Evolutionary conservation across 2,797 vertebrate genomes (phyloP).

Genomic region (Columba guinea): DNA sequence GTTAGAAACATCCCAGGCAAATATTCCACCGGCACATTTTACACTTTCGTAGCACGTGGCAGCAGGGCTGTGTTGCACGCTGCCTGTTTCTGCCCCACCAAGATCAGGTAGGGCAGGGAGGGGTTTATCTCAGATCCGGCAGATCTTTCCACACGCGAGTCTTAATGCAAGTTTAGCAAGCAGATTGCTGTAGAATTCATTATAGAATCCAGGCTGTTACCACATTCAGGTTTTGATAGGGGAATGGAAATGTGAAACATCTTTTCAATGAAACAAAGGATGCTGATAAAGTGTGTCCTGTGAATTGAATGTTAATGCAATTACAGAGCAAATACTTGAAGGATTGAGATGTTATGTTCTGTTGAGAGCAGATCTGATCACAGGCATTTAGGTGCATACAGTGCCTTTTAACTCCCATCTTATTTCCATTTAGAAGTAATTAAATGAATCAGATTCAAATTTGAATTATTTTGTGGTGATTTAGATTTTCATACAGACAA

Average conservation of each 20-base stretch:
- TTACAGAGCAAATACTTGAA: not conserved
- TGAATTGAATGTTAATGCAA: not conserved
- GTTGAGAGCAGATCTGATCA: not conserved
- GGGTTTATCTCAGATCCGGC: not conserved
- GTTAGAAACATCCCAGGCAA: not conserved
- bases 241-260: conserved; percentile 1
- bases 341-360: not conserved
- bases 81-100: not conserved
- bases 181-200: not conserved
- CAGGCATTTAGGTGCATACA: not conserved
- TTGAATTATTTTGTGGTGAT: not conserved
- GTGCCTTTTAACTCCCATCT: not conserved
- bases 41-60: not conserved
- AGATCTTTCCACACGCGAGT: not conserved
- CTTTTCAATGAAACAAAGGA: too few relatives aligned
- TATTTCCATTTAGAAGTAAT: conserved; percentile 18
- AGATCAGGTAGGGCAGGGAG: not conserved
- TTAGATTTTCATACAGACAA: not conserved
- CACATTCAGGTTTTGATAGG: not conserved
- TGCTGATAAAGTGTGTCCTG: not conserved
- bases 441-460: not conserved
- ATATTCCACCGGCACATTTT: not conserved
- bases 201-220: not conserved
- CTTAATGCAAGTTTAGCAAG: not conserved
- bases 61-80: not conserved